phyloP scores from a whole-genome alignment of 2,888 invertebrate species.

The Corbicula japonica region DNA sequence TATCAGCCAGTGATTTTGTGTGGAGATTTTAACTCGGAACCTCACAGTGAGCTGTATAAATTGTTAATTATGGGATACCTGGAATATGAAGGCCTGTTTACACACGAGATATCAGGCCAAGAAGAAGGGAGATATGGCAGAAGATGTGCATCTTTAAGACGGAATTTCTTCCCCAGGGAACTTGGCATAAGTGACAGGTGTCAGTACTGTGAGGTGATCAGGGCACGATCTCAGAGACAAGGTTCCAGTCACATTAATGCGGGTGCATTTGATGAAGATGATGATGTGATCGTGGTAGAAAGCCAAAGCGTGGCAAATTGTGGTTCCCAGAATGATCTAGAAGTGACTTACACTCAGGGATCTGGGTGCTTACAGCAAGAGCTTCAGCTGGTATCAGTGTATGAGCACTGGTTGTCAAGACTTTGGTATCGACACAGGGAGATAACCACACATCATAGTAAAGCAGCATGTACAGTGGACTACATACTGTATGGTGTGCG shows the following conservation, averaged over 20 bases:
- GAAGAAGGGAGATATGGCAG: slow-evolving; percentile 68
- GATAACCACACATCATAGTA: slow-evolving; percentile 94
- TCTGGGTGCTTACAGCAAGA: slow-evolving; percentile 90
- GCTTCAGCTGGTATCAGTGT: slow-evolving; percentile 91
- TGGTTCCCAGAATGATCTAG: slow-evolving; percentile 8
- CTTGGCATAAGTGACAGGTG: slow-evolving; percentile 87
- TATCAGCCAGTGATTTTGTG: slow-evolving; percentile 94
- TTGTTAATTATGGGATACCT: slow-evolving; percentile 90
- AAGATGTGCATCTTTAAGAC: slow-evolving; percentile 55
- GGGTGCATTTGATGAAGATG: background rate
- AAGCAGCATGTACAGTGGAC: slow-evolving; percentile 91
- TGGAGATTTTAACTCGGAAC: slow-evolving; percentile 97
- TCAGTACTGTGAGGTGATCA: slow-evolving; percentile 79
- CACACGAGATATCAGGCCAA: slow-evolving; percentile 85
- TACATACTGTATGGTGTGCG: slow-evolving; percentile 92
- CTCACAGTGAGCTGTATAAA: slow-evolving; percentile 91
- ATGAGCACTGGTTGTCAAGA: slow-evolving; percentile 87
- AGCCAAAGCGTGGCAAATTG: too few species aligned
- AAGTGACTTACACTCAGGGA: slow-evolving; percentile 87
- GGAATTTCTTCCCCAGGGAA: slow-evolving; percentile 83
- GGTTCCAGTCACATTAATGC: too few species aligned
- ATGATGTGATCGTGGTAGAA: too few species aligned
- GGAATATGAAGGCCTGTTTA: slow-evolving; percentile 82
- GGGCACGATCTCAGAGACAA: background rate
- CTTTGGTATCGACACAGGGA: slow-evolving; percentile 87